Evolutionary conservation across 2,797 vertebrate genomes (phyloP), one percentile per base, ranked within the genome.

Genomic region (Amblyopsis hoosieri): DNA sequence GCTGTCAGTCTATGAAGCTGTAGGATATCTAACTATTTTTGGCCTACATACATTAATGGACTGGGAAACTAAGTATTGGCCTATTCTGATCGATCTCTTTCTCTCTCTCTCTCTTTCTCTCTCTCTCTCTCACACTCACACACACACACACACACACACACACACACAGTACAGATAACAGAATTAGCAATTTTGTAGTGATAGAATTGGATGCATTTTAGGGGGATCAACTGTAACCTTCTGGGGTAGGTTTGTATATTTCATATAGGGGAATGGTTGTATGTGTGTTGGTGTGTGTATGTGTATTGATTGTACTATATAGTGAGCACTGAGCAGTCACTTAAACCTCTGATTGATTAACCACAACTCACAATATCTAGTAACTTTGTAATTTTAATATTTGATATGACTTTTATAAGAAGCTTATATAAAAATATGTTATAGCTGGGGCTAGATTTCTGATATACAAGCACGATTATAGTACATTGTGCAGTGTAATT

Each of bases 401-500:
- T 87, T 67, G 85, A 79, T 83, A 84, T 13, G 67, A 54, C 76
- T 90, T 91, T 88, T 76, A 81, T 91, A 91, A 85, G 87, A 92
- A 91, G 89, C 87, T 72, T 89, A 87, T 92, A 93, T 83, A 93
- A 93, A 94, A 93, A 94, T 92, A 93, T 80, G 83, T 82, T 87
- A 80, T 85, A 82, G 75, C 81, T 75, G 64, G 9, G n/a, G 62
- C 54, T 80, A 72, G 65, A 76, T 71, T 80, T 74, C 83, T 75
- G 72, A 83, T 83, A 69, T 85, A 88, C 83, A 90, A 80, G 85
- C 85, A 80, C 79, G 62, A 72, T 70, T 84, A 86, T 85, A 84
- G 48, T 12, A 74, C 64, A 83, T 63, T 80, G 75, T 67, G 80
- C 70, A 78, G 72, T 76, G 66, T 78, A 78, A 63, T 80, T 75